Conservation (phyloP, 2,113 vertebrate species). For the Sebastes fasciatus region DNA sequence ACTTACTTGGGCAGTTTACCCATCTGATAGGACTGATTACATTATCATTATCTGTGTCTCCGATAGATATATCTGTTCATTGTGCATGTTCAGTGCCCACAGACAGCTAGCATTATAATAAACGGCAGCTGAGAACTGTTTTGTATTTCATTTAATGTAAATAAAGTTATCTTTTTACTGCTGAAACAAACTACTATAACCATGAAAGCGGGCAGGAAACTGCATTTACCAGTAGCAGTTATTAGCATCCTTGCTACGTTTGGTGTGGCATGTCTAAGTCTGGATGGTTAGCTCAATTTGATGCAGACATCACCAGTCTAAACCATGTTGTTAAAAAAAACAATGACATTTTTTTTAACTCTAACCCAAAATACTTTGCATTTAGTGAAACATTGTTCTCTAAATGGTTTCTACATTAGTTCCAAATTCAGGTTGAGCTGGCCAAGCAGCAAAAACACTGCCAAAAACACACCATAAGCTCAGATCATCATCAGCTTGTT, state of each 20-base stretch:
- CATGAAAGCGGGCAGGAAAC: neutral
- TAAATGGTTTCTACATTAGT: neutral
- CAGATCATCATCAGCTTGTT: neutral
- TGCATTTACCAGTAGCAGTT: neutral
- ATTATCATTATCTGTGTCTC: neutral
- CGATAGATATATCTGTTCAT: neutral
- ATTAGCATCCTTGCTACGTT: neutral
- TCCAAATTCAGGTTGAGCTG: too few relatives aligned
- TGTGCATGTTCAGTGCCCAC: constrained; percentile 1
- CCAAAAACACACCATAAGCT: neutral
- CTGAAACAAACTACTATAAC: neutral
- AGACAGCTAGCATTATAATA: neutral
- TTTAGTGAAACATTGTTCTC: neutral
- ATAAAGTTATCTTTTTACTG: neutral
- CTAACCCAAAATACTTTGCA: neutral
- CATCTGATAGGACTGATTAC: neutral
- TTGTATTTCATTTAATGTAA: neutral
- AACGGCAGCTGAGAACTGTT: neutral
- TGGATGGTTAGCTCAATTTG: neutral
- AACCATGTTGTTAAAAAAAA: neutral
- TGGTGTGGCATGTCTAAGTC: neutral
- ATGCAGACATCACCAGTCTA: neutral
- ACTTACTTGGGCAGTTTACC: neutral
- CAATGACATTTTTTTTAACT: too few relatives aligned
- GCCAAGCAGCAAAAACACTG: neutral